Conservation (phyloP, 2,888 invertebrate genomes). For the Toxonevra muliebris region DNA sequence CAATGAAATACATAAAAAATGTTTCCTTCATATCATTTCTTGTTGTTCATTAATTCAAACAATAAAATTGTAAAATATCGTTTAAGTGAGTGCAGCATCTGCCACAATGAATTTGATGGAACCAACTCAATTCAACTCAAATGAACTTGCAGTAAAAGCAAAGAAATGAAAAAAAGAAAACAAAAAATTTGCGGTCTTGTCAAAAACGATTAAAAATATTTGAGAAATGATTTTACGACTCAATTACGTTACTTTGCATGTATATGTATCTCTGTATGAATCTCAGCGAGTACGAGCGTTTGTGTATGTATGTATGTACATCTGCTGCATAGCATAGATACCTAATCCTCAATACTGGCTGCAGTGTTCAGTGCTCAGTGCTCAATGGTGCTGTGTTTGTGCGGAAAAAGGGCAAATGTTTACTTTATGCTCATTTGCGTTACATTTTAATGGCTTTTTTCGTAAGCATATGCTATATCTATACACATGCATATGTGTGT, state of each 20-base stretch:
- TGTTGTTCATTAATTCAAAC: neutral
- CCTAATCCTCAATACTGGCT: too few relatives aligned
- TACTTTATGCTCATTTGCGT: slow-evolving; percentile 27
- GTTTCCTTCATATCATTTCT: too few relatives aligned
- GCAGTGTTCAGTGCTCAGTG: too few relatives aligned
- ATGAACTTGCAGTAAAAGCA: neutral
- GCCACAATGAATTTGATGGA: neutral
- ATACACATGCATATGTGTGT: neutral
- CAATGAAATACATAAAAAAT: too few relatives aligned
- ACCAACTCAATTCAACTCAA: neutral
- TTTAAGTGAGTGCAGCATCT: neutral
- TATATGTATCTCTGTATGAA: neutral
- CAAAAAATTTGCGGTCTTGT: slow-evolving; percentile 20
- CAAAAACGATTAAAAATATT: slow-evolving; percentile 27
- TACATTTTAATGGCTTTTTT: slow-evolving; percentile 22
- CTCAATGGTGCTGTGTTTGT: neutral
- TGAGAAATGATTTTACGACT: slow-evolving; percentile 25
- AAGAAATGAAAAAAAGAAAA: neutral
- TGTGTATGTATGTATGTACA: neutral
- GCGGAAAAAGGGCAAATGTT: slow-evolving; percentile 21
- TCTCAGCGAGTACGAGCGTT: neutral
- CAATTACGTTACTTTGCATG: slow-evolving; percentile 11
- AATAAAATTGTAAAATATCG: neutral
- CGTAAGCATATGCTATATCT: neutral
- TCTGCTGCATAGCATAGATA: too few relatives aligned